phyloP scores from a whole-genome alignment of 2,888 invertebrate species.

The Drosophila phalerata region DNA sequence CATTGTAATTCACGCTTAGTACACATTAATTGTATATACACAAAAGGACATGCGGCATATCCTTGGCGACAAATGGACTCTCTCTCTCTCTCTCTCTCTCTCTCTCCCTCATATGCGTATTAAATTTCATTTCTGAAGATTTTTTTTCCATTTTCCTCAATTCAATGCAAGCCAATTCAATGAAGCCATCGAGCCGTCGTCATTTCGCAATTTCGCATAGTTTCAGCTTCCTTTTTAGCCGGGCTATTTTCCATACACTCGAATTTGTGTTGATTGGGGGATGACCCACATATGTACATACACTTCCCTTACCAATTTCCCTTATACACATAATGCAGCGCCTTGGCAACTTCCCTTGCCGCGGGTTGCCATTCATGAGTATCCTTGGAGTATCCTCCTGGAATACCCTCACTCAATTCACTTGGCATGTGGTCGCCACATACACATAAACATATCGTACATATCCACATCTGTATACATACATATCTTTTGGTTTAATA shows the following conservation, averaged over 20 bases:
- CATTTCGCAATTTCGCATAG: slow-evolving; percentile 42
- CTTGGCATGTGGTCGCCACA: slow-evolving; percentile 56
- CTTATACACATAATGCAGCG: slow-evolving; percentile 58
- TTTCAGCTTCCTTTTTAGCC: slow-evolving; percentile 47
- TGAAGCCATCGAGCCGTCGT: slow-evolving; percentile 59
- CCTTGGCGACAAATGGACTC: slow-evolving; percentile 69
- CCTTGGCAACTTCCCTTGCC: slow-evolving; percentile 63
- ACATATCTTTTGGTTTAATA: slow-evolving; percentile 65
- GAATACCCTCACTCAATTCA: slow-evolving; percentile 9
- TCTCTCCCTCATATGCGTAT: slow-evolving; percentile 46
- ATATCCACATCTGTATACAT: neutral
- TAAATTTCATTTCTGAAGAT: slow-evolving; percentile 67
- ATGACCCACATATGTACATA: slow-evolving; percentile 22
- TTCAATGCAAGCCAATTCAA: slow-evolving; percentile 56
- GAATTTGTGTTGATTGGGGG: slow-evolving; percentile 43
- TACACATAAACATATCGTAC: slow-evolving; percentile 9
- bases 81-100: neutral
- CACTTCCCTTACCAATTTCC: neutral
- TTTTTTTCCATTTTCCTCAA: slow-evolving; percentile 16
- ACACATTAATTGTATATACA: slow-evolving; percentile 75
- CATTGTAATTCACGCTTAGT: slow-evolving; percentile 75
- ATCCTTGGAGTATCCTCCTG: slow-evolving; percentile 20
- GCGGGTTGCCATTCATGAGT: slow-evolving; percentile 11
- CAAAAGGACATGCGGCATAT: slow-evolving; percentile 63
- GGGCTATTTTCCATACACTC: slow-evolving; percentile 28